Evolutionary conservation across 2,113 vertebrate species (phyloP), one percentile per base, ranked within the genome.

Genomic region (Canis aureus): DNA sequence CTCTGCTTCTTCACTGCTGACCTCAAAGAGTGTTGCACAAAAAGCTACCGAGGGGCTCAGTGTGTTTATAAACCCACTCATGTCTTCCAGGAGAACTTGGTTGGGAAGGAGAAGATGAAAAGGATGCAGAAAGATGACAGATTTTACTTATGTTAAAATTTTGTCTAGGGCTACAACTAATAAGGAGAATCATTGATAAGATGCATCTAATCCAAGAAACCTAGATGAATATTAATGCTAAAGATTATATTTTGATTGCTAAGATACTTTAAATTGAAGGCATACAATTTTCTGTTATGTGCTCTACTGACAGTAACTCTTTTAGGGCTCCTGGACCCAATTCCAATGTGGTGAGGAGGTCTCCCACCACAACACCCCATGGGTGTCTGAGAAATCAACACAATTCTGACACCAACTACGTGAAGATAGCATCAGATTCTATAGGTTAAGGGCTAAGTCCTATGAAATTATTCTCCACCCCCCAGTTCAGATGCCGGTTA

Each of bases 181-280:
- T 57, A 20, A 83, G 27, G n/a, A 69, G 51, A 93, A 74, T 95
- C 19, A 73, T 1, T 17, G 17, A 43, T 87, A 74, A 85, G 49
- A 80, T 35, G 7, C 17, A 69, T 71, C 35, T 66, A 49, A 74
- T 32, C 8, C 27, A 60, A 29, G 53, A 89, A 69, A 25, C 11
- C 3, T 53, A 64, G 66, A 84, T 71, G 93, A 93, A 91, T 32
- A 10, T 55, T 86, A 89, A 89, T 74, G 64, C 29, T 62, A 69
- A 87, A 87, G 74, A 85, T 73, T 59, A 74, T 76, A 83, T 84
- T 84, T 89, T n/a, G 82, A 78, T 27, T 43, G 12, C 49, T 92
- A 67, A 80, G 25, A 59, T 59, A 86, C 11, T 86, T 94, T 55
- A 23, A 89, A 78, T 79, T 84, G 43, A 83, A 83, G 38, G 35